Evolutionary conservation across 2,113 vertebrate genomes (phyloP), one percentile per base, ranked within the genome.

Genomic region (Python bivittatus): DNA sequence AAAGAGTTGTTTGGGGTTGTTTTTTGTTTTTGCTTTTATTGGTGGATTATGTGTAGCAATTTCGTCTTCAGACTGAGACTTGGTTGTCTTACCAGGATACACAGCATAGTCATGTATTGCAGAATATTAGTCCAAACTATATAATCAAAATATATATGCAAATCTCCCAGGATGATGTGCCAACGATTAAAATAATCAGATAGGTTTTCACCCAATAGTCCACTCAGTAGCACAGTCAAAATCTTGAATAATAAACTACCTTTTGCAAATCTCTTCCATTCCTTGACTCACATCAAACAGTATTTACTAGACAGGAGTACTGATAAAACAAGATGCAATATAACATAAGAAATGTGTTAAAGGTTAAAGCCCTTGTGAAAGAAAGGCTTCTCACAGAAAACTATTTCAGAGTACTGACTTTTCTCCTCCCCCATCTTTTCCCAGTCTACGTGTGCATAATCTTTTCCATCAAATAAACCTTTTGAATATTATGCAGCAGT

Each of bases 371-470:
- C 1, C 33, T 42, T 42, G 33, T 79, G 72, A 79, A 17, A 79
- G 72, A 42, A 79, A 42, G 38, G 13, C 33, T 79, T 42, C 33
- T 79, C 17, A 20, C 72, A 79, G 17, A 79, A 79, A 79, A 33
- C 33, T 79, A 20, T 42, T 79, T 42, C 72, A 79, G 17, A 9
- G 33, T 2, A 0, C 3, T 79, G n/a, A 22, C 15, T 79, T 27
- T 54, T 38, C 42, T 13, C 9, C 64, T n/a, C 12, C 53, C 33
- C n/a, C 58, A 93, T 92, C 93, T 96, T 91, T 96, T 96, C 42
- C 93, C 56, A 85, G 13, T 29, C 61, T 22, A 23, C 20, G 10
- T 84, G 48, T 88, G 94, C 93, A 95, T 95, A 94, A 90, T 42
- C 61, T 11, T 95, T 95, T 38, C 89, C 5, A 90, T 64, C 93